Evolutionary conservation across 2,797 vertebrate species (phyloP).

Genomic region (Vespertilio murinus): DNA sequence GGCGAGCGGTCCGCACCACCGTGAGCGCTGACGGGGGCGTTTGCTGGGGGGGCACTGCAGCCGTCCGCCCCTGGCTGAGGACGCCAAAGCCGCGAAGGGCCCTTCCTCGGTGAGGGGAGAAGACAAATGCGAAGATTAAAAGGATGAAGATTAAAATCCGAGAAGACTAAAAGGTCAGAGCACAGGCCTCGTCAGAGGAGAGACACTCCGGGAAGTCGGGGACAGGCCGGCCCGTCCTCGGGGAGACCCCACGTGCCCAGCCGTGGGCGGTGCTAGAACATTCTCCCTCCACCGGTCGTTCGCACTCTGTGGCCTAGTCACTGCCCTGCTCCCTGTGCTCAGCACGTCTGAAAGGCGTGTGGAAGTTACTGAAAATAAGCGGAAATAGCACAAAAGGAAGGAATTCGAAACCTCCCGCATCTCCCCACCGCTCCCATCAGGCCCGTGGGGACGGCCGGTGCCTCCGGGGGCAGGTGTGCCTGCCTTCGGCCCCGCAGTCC

Average conservation of each 20-base stretch:
- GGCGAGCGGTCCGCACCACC: not conserved
- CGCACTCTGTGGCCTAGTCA: not conserved
- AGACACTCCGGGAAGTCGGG: not conserved
- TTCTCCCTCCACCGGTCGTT: not conserved
- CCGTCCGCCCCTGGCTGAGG: too few species aligned
- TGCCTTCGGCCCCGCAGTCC: not conserved
- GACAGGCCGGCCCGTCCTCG: too few species aligned
- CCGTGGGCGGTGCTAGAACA: accelerated
- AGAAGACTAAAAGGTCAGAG: not conserved
- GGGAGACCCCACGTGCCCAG: not conserved
- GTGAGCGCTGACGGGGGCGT: too few species aligned
- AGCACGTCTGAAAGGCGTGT: not conserved
- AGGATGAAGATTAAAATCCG: too few species aligned
- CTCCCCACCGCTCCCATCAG: not conserved
- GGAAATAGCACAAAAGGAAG: too few species aligned
- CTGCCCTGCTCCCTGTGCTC: not conserved
- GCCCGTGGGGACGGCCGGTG: not conserved
- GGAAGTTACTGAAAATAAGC: not conserved
- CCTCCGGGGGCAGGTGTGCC: not conserved
- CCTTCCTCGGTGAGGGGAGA: not conserved
- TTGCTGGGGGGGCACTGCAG: not conserved
- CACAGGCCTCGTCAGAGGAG: not conserved
- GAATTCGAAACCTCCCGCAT: too few species aligned
- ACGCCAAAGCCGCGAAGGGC: not conserved
- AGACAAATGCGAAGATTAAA: accelerated